phyloP scores from a whole-genome alignment of 2,888 invertebrate species.

The Lithodes maja region DNA sequence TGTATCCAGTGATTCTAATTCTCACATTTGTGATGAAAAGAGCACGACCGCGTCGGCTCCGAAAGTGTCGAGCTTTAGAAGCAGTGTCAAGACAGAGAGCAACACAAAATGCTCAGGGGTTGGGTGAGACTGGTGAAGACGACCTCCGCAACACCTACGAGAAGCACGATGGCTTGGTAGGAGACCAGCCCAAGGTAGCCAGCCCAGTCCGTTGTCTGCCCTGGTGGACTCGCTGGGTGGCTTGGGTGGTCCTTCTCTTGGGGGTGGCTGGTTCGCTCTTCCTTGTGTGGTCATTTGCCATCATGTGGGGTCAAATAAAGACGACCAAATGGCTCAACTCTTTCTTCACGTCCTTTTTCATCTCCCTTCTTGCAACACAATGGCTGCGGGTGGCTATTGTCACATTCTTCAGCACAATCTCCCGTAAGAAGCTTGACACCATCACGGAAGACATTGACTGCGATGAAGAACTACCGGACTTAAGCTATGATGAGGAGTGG shows the following conservation, averaged over 20 bases:
- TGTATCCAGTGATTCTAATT: slow-evolving; percentile 70
- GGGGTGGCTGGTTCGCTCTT: slow-evolving; percentile 74
- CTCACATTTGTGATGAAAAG: slow-evolving; percentile 74
- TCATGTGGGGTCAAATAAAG: slow-evolving; percentile 76
- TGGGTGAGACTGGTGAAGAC: slow-evolving; percentile 2
- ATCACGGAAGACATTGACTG: slow-evolving; percentile 73
- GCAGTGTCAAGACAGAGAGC: slow-evolving; percentile 54
- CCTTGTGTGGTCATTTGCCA: slow-evolving; percentile 76
- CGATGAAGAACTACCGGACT: slow-evolving; percentile 73
- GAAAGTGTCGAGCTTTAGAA: slow-evolving; percentile 56
- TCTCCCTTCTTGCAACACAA: slow-evolving; percentile 76
- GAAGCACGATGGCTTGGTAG: neutral
- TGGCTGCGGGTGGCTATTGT: slow-evolving; percentile 75
- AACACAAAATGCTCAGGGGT: slow-evolving; percentile 1
- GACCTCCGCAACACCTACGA: slow-evolving; percentile 26
- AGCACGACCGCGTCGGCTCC: slow-evolving; percentile 71
- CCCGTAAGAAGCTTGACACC: slow-evolving; percentile 72
- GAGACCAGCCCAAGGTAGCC: slow-evolving; percentile 38
- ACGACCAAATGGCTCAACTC: slow-evolving; percentile 77
- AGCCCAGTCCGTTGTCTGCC: slow-evolving; percentile 69
- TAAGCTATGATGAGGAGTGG: slow-evolving; percentile 74
- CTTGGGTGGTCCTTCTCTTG: slow-evolving; percentile 75
- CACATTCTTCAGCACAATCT: slow-evolving; percentile 71
- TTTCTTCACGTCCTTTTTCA: slow-evolving; percentile 76
- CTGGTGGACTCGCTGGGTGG: slow-evolving; percentile 73